Evolutionary conservation across 2,113 vertebrate species (phyloP).

Genomic region (Corapipo altera): DNA sequence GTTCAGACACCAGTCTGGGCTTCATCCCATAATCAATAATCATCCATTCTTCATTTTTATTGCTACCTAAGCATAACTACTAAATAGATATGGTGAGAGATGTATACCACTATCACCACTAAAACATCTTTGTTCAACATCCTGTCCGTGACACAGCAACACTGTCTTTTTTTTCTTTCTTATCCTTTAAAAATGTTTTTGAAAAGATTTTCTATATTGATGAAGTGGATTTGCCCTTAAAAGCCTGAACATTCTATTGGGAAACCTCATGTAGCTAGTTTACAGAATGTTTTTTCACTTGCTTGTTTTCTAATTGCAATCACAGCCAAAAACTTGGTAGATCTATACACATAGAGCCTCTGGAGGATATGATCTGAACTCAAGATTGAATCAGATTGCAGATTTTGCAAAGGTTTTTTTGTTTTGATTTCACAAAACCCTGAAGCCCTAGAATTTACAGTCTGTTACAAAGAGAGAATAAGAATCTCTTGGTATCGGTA

Average conservation of each 20-base stretch:
- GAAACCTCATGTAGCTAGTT: background rate
- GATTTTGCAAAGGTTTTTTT: background rate
- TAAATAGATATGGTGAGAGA: background rate
- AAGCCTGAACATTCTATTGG: background rate
- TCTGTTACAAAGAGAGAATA: background rate
- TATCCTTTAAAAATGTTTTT: background rate
- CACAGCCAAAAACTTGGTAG: background rate
- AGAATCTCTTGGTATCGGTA: background rate
- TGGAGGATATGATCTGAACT: background rate
- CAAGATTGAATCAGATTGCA: background rate
- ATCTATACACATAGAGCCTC: background rate
- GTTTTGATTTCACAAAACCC: background rate
- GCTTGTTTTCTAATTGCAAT: background rate
- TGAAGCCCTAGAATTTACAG: background rate
- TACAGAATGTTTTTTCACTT: background rate
- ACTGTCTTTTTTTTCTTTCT: background rate
- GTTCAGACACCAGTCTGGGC: slow-evolving; percentile 43
- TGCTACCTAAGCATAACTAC: slow-evolving; percentile 29
- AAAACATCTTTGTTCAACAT: background rate
- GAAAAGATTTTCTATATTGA: background rate
- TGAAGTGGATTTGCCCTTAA: slow-evolving; percentile 1
- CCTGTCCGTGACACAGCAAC: background rate
- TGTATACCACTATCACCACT: background rate
- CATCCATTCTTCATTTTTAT: slow-evolving; percentile 36
- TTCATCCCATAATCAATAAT: slow-evolving; percentile 40